Conservation (phyloP, 2,113 vertebrate species). For the Thunnus thynnus region DNA sequence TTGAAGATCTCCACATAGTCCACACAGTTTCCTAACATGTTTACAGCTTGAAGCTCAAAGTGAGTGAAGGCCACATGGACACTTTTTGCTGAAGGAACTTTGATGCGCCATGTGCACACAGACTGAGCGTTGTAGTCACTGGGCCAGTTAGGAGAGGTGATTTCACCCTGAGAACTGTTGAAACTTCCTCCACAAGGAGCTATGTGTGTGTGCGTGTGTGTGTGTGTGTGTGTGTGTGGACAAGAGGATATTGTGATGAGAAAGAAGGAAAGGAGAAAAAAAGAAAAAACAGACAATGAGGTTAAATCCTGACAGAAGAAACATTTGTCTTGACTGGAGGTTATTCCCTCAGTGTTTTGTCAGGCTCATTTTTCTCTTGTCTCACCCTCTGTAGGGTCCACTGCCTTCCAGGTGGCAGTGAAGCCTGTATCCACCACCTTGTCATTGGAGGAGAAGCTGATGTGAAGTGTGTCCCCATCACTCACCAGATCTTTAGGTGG, state of each 20-base stretch:
- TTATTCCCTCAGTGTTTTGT: neutral
- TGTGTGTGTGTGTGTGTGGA: neutral
- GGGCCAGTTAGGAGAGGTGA: slow-evolving; percentile 83
- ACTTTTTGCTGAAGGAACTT: slow-evolving; percentile 54
- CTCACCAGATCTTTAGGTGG: slow-evolving; percentile 81
- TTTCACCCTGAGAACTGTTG: slow-evolving; percentile 71
- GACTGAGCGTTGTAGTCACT: slow-evolving; percentile 70
- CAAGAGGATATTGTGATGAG: neutral
- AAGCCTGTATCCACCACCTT: slow-evolving; percentile 86
- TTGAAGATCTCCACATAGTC: slow-evolving; percentile 84
- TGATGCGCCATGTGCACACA: slow-evolving; percentile 84
- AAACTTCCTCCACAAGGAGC: slow-evolving; percentile 82
- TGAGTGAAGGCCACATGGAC: slow-evolving; percentile 81
- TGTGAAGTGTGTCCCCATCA: slow-evolving; percentile 70
- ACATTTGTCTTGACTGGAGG: neutral
- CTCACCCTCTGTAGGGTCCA: slow-evolving; percentile 74
- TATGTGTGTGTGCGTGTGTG: slow-evolving; percentile 2
- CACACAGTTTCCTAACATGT: slow-evolving; percentile 74
- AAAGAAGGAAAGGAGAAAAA: neutral
- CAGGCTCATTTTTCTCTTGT: neutral
- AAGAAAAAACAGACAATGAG: neutral
- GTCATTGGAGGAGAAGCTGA: slow-evolving; percentile 83
- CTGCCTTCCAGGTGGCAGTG: slow-evolving; percentile 77
- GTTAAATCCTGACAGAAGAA: too few species aligned
- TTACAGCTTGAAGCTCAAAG: slow-evolving; percentile 79